Evolutionary conservation across 1,140 invertebrate species (phyloP).

Genomic region (Globodera ellingtonae): DNA sequence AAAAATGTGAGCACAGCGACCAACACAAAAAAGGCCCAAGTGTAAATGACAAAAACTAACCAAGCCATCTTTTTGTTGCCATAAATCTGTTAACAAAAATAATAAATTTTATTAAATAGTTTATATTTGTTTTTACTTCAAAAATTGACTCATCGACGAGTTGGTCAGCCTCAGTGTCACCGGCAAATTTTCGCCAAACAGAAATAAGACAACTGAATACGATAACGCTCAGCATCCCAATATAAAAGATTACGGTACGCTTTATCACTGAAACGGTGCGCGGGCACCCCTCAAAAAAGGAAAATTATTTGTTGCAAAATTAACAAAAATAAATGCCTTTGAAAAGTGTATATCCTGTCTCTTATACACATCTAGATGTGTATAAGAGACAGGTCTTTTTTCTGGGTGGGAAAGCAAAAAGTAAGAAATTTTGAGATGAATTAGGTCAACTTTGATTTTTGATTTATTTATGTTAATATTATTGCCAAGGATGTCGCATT

Average conservation of each 20-base stretch:
- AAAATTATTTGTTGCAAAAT: background rate
- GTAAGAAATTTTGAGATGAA: no score
- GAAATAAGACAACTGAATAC: slow-evolving; percentile 12
- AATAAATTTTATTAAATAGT: background rate
- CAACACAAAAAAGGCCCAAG: slow-evolving; percentile 39
- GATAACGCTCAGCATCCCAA: background rate
- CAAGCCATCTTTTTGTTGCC: slow-evolving; percentile 16
- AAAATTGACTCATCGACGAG: background rate
- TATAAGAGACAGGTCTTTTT: no score
- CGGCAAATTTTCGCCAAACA: background rate
- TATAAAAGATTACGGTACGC: slow-evolving; percentile 7
- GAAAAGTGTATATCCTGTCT: no score
- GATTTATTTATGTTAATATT: no score
- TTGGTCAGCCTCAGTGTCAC: background rate
- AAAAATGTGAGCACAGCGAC: slow-evolving; percentile 34
- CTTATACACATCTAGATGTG: no score
- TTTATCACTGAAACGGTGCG: slow-evolving; percentile 11
- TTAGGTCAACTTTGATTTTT: no score
- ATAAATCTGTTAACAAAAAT: background rate
- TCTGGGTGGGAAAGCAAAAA: no score
- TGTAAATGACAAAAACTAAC: slow-evolving; percentile 23
- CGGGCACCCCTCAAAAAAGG: slow-evolving; percentile 19
- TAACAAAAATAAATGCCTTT: slow-evolving; percentile 34
- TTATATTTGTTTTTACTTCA: slow-evolving; percentile 14
- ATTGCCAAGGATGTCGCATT: no score